Evolutionary conservation across 2,888 invertebrate genomes (phyloP).

Genomic region (Spatulosminthurus flaviceps): DNA sequence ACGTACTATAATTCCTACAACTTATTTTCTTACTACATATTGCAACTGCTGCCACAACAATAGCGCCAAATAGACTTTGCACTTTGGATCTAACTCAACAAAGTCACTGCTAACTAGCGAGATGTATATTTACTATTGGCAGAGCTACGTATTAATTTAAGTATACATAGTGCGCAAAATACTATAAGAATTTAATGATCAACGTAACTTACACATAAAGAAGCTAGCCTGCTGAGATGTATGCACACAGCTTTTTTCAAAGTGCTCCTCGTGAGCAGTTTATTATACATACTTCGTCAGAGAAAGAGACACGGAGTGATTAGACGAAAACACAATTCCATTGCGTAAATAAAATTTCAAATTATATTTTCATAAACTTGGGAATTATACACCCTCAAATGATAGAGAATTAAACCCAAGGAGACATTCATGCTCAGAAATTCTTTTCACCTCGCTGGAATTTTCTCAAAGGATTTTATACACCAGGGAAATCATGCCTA

Average conservation of each 20-base stretch:
- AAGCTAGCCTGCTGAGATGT: conserved; percentile 26
- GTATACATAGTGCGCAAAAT: background rate
- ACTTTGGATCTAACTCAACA: no score
- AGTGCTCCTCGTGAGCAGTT: conserved; percentile 37
- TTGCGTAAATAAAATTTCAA: background rate
- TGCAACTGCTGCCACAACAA: no score
- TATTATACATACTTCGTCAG: background rate
- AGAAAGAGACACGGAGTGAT: background rate
- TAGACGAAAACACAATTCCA: background rate
- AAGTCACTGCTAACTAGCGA: no score
- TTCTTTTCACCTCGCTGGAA: no score
- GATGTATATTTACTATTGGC: no score
- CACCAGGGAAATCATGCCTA: no score
- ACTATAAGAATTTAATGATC: background rate
- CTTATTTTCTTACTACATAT: no score
- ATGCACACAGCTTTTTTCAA: background rate
- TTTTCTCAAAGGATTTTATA: no score
- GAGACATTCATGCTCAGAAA: background rate
- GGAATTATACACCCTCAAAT: no score
- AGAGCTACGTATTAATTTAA: no score
- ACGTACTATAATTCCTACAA: no score
- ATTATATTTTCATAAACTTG: background rate
- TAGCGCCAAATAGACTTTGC: no score
- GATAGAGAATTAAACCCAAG: background rate
- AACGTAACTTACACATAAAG: background rate